phyloP scores from a whole-genome alignment of 2,888 invertebrate species.

The Prostheceraeus crozeri region DNA sequence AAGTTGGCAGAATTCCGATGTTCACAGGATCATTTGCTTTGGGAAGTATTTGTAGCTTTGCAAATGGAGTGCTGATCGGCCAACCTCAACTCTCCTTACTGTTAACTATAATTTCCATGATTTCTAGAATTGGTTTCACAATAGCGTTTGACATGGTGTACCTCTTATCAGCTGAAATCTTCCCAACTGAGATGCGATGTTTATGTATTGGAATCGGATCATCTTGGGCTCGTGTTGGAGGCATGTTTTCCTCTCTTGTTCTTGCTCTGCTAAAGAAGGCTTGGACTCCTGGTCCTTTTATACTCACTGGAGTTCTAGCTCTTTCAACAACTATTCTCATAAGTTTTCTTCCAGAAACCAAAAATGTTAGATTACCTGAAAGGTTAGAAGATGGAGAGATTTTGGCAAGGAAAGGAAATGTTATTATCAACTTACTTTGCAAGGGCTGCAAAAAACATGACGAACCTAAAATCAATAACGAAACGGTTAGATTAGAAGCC shows the following conservation, averaged over 20 bases:
- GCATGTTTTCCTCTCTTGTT: slow-evolving; percentile 15
- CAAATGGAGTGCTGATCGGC: slow-evolving; percentile 11
- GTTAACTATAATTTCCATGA: background rate
- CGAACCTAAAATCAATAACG: too few relatives aligned
- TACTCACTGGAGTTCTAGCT: background rate
- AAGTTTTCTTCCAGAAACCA: slow-evolving; percentile 24
- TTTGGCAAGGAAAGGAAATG: too few relatives aligned
- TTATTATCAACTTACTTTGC: too few relatives aligned
- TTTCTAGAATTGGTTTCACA: slow-evolving; percentile 1
- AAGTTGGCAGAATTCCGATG: slow-evolving; percentile 12
- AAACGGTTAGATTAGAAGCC: too few relatives aligned
- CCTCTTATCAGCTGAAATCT: slow-evolving; percentile 27
- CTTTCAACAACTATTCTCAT: background rate
- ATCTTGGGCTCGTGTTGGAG: slow-evolving; percentile 19
- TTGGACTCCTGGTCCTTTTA: slow-evolving; percentile 27
- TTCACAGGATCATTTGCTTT: slow-evolving; percentile 14
- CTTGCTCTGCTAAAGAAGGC: background rate
- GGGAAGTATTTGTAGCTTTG: slow-evolving; percentile 16
- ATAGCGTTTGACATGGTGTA: slow-evolving; percentile 29
- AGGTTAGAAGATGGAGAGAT: slow-evolving; percentile 20
- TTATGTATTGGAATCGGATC: slow-evolving; percentile 23
- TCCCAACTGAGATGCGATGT: slow-evolving; percentile 27
- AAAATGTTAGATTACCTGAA: background rate
- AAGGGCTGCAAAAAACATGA: too few relatives aligned
- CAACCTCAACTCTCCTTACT: background rate